Evolutionary conservation across 2,113 vertebrate species (phyloP), one percentile per base, ranked within the genome.

Genomic region (Coracopsis vasa): DNA sequence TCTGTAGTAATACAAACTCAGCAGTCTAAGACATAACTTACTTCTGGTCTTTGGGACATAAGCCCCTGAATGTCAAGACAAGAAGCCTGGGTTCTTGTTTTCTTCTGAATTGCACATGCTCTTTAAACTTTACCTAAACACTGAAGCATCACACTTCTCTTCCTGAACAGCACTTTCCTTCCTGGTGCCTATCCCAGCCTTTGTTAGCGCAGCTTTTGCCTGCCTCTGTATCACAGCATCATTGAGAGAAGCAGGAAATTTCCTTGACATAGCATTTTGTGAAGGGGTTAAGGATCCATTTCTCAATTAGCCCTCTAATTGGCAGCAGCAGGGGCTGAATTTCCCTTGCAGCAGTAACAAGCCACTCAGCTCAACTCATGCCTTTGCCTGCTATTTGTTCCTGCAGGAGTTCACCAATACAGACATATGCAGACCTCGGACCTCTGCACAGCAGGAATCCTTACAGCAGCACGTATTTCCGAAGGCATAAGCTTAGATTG

Each of bases 271-370:
- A 73, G 28, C n/a, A 54, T 69, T 71, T 92, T 86, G 67, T 8
- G 3, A 90, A 71, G 39, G 54, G 50, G 50, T 83, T 92, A 65
- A 92, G 75, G 88, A 95, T 80, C 45, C 64, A 44, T 42, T 90
- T 80, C 66, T 62, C 79, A 95, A 94, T 96, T 96, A 95, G 75
- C 54, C n/a, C 62, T 83, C 67, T 95, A 93, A 96, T 70, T 90
- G 92, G 80, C 92, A 93, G 95, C 80, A 85, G 61, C 69, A 70
- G 60, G 60, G 79, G 72, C 80, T 88, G 90, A 93, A 86, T 90
- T 96, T 65, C 44, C 16, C 33, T 33, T 83, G 64, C 42, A 94
- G 75, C 53, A 83, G 24, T 50, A 91, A 77, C 79, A 88, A 77
- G 54, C 33, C 48, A 10, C 77, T 83, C 9, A 2, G 82, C 90